Evolutionary conservation across 2,797 vertebrate species (phyloP), one percentile per base, ranked within the genome.

Genomic region (Squalus acanthias): DNA sequence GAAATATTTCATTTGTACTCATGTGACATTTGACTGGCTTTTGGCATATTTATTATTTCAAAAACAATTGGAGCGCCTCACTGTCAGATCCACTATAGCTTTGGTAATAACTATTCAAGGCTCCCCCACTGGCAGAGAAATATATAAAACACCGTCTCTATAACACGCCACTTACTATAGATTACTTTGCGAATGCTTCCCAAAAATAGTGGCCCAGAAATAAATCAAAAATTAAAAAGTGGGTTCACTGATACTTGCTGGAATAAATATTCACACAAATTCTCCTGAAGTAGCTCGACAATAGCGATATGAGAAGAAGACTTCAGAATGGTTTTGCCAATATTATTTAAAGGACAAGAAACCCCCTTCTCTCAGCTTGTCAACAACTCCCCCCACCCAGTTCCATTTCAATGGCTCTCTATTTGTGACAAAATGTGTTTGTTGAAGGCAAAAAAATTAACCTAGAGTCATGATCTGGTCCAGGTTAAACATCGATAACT

Each of bases 1-100:
- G n/a, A 67, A 39, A 24, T 39, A 93, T 65, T 93, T 93, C 33
- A 93, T 67, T 93, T 93, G 39, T 93, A 93, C 91, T 93, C 17
- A 91, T 63, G 26, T 91, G 57, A n/a, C 29, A 63, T n/a, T 91
- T 91, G 3, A 93, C 91, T 67, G 57, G 63, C 63, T 93, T 65
- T 93, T 67, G 91, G 91, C 33, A 93, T 93, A 93, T 93, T 33
- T 46, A 93, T 67, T 39, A 39, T 39, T 91, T 1, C 5, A 91
- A 15, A 29, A 79, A 79, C 9, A 60, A 60, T 33, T 33, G 26
- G 26, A 63, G 88, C 26, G 2, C 12, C 10, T 60, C n/a, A 39
- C 63, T 67, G 91, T 67, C 91, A 67, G 79, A 46, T 82, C n/a
- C 17, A 39, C n/a, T 10, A n/a, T 20, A 2, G 6, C 15, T 5